A percentile compares a stretch with the other conserved stretches of the same genome.
Conservation (phyloP, 2,888 invertebrate species). For the Aleiodes leptofemur region DNA sequence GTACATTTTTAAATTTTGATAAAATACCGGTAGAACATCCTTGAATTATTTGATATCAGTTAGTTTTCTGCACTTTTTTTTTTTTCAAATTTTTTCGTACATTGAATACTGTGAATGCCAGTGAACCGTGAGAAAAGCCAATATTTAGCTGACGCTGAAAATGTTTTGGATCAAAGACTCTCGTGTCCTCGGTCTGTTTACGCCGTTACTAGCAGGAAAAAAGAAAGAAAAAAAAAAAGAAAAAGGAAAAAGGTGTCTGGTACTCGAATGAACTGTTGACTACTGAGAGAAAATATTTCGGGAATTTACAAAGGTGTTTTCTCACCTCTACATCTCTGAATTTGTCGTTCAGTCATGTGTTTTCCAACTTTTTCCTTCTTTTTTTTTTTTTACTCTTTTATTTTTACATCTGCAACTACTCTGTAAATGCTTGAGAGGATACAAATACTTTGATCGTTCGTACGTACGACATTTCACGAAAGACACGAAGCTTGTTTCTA, state of each 20-base stretch:
- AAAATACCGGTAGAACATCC: too few species aligned
- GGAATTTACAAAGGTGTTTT: constrained; percentile 34
- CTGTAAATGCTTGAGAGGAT: constrained; percentile 28
- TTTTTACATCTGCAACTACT: not conserved
- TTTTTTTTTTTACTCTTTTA: not conserved
- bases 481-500: constrained; percentile 42
- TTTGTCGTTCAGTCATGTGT: constrained; percentile 15
- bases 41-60: not conserved
- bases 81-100: constrained; percentile 1
- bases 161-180: constrained; percentile 29
- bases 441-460: constrained; percentile 48
- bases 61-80: constrained; percentile 12
- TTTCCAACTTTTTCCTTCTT: not conserved
- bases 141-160: constrained; percentile 33
- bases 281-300: constrained; percentile 40
- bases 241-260: not conserved
- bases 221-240: not conserved
- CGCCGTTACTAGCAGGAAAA: not conserved
- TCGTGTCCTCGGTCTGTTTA: constrained; percentile 4
- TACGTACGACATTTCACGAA: constrained; percentile 43
- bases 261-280: constrained; percentile 32
- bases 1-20: too few species aligned
- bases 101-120: constrained; percentile 26
- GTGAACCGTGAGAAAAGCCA: constrained; percentile 34
- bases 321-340: constrained; percentile 15